phyloP scores from a whole-genome alignment of 2,797 vertebrate species.

The Streptopelia turtur region DNA sequence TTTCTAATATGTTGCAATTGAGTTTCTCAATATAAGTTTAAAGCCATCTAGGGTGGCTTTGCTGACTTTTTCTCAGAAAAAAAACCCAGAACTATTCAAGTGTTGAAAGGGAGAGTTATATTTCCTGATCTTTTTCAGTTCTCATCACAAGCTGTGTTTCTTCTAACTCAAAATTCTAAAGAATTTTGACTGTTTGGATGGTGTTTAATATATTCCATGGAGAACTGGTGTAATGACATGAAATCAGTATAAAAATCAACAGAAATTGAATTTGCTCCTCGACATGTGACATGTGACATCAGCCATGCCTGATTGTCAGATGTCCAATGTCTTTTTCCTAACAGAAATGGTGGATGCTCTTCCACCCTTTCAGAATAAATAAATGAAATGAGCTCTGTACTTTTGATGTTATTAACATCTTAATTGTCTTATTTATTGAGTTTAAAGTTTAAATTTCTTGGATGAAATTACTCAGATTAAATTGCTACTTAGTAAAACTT shows the following conservation, averaged over 20 bases:
- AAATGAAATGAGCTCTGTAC: neutral
- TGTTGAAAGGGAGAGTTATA: neutral
- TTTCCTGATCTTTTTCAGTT: neutral
- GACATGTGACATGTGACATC: neutral
- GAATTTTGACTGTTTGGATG: neutral
- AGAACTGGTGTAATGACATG: neutral
- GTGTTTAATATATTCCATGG: neutral
- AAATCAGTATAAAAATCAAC: neutral
- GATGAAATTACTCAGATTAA: neutral
- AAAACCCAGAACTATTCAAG: neutral
- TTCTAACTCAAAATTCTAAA: neutral
- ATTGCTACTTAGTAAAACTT: neutral
- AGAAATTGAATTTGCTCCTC: neutral
- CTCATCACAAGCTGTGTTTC: neutral
- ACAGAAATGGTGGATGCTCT: neutral
- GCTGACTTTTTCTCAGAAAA: neutral
- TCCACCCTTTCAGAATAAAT: neutral
- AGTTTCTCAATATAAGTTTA: neutral
- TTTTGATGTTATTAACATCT: neutral
- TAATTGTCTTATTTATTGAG: neutral
- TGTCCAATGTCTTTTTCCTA: neutral
- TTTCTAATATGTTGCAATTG: neutral
- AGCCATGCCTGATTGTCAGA: neutral
- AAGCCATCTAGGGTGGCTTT: neutral
- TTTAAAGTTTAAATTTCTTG: neutral